Evolutionary conservation across 2,888 invertebrate species (phyloP), one percentile per base, ranked within the genome.

Genomic region (Acleris sparsana): DNA sequence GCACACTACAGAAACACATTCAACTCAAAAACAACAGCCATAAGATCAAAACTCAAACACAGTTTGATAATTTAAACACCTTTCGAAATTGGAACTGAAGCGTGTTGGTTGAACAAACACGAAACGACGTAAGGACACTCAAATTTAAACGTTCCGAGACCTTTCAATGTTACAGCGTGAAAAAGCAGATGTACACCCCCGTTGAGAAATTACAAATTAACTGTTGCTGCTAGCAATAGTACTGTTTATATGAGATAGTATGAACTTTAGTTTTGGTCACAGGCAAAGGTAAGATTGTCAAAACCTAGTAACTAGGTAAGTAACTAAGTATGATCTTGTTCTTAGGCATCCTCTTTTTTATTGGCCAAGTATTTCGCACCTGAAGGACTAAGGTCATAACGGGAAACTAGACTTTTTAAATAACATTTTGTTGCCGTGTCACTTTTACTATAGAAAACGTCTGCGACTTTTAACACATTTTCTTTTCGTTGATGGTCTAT

Each of bases 101-200:
- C 9, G 18, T 18, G 7, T n/a, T 25, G 13, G n/a, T 52, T 13
- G 20, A 44, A 4, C 17, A 4, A 7, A 13, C 11, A 2, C 16
- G 52, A 48, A 61, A 66, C 52, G 22, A 39, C 44, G 25, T 46
- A 65, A 61, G 51, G 56, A 33, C 17, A 11, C 22, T 56, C 9
- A 29, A 33, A 7, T 33, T 33, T 29, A 13, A 65, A 46, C 46
- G 1, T 7, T 44, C 13, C 29, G 16, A 6, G 29, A 1, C 60
- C 6, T 57, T 57, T 57, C 46, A 22, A 20, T 46, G 22, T 4
- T 46, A 16, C 17, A 22, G 3, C 13, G 25, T 25, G 11, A 5
- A 16, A 44, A 57, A n/a, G 57, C 57, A 57, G 57, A 57, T 57
- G 57, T 52, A 61, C 44, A 39, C 55, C 53, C 53, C 53, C 29